Percentiles rank a stretch among this genome's conserved stretches.
These are phyloP conservation scores for Gandaritis pyraliata DNA, from an alignment of 2,888 invertebrate genomes.

Conservation along the genomic window DNA sequence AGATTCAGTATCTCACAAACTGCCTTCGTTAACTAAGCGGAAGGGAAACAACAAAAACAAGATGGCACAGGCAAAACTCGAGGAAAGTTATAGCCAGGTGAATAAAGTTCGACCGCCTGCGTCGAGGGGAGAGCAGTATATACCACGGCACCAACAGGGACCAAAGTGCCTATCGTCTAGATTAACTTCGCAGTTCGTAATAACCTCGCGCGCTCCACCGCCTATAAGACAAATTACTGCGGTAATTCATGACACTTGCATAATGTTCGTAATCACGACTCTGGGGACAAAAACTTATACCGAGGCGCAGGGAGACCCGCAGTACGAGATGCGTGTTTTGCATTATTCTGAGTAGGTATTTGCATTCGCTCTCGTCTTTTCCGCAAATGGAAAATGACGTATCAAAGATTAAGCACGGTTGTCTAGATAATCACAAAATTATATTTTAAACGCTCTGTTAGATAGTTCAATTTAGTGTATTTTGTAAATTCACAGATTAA, in stretches of 20 bases:
- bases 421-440: conserved; percentile 14
- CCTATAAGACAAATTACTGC: conserved; percentile 41
- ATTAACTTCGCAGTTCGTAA: conserved; percentile 43
- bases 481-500: neutral
- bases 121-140: conserved; percentile 42
- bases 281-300: conserved; percentile 22
- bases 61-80: conserved; percentile 43
- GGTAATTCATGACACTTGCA: conserved; percentile 40
- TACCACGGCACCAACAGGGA: conserved; percentile 36
- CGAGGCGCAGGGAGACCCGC: conserved; percentile 20
- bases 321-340: conserved; percentile 19
- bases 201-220: conserved; percentile 34
- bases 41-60: conserved; percentile 47
- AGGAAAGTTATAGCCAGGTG: conserved; percentile 45
- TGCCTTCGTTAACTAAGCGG: conserved; percentile 41
- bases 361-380: conserved; percentile 26
- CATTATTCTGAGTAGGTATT: conserved; percentile 21
- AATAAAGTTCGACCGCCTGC: conserved; percentile 43
- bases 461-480: neutral
- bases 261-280: conserved; percentile 36
- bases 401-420: conserved; percentile 19
- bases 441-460: neutral
- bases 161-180: conserved; percentile 41
- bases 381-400: conserved; percentile 25
- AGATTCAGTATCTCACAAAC: conserved; percentile 39